phyloP scores from a whole-genome alignment of 1,140 invertebrate genomes.

The Spodoptera litura region DNA sequence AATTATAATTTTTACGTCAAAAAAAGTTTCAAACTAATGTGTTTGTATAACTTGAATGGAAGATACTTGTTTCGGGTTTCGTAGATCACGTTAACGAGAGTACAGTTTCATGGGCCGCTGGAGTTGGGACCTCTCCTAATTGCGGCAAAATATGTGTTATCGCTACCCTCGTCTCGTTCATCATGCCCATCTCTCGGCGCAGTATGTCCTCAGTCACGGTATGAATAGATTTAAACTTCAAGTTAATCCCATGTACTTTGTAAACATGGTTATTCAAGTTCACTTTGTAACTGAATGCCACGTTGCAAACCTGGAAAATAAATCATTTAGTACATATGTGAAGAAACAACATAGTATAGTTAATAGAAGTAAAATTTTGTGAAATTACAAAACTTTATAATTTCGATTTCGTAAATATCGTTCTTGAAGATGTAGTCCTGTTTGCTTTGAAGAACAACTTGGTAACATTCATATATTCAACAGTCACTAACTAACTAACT shows the following conservation, averaged over 20 bases:
- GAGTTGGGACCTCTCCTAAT: constrained; percentile 64
- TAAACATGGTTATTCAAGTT: constrained; percentile 83
- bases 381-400: no score
- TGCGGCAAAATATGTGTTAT: constrained; percentile 76
- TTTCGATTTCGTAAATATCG: no score
- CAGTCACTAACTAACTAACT: no score
- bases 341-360: background rate
- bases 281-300: constrained; percentile 84
- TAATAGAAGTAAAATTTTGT: background rate
- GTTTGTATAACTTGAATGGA: background rate
- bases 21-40: background rate
- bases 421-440: no score
- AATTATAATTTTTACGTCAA: background rate
- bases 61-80: background rate
- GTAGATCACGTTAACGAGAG: constrained; percentile 35
- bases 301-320: constrained; percentile 79
- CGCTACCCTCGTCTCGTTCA: constrained; percentile 67
- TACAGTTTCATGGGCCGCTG: constrained; percentile 72
- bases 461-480: no score
- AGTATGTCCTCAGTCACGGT: constrained; percentile 79
- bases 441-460: no score
- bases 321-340: constrained; percentile 1
- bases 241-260: constrained; percentile 80
- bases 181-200: constrained; percentile 72
- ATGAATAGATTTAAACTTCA: constrained; percentile 83